phyloP scores from a whole-genome alignment of 2,113 vertebrate genomes.

The Varanus komodoensis region DNA sequence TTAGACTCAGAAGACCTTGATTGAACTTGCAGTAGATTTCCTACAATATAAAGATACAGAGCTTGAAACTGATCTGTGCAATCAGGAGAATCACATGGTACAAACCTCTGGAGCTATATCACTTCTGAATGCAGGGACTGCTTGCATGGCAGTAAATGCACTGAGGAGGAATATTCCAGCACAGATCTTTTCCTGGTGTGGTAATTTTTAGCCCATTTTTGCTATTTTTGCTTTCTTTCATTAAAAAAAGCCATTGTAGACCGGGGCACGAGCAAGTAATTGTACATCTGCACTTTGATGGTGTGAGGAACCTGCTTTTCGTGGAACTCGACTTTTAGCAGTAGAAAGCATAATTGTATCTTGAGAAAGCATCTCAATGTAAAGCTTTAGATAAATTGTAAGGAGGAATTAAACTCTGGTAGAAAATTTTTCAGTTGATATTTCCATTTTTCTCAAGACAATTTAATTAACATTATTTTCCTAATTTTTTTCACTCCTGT shows the following conservation, averaged over 20 bases:
- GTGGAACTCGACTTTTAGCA: neutral
- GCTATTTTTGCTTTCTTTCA: no score
- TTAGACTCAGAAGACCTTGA: neutral
- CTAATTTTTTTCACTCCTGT: no score
- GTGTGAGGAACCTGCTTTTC: neutral
- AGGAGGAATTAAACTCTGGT: neutral
- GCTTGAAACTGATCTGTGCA: neutral
- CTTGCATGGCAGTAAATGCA: neutral
- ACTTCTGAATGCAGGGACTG: neutral
- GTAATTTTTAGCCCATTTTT: neutral
- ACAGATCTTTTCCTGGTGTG: neutral
- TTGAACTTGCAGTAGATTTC: neutral
- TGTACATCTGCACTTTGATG: neutral
- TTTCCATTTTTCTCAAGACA: neutral
- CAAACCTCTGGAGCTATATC: neutral
- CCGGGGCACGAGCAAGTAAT: neutral
- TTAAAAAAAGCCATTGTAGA: neutral
- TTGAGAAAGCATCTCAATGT: no score
- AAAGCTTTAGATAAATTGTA: neutral
- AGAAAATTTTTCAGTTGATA: neutral
- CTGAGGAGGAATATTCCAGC: neutral
- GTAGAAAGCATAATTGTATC: neutral
- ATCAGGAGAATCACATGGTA: neutral
- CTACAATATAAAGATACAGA: neutral
- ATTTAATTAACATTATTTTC: neutral